Conservation (phyloP, 2,888 invertebrate genomes). For the Xylota sylvarum region DNA sequence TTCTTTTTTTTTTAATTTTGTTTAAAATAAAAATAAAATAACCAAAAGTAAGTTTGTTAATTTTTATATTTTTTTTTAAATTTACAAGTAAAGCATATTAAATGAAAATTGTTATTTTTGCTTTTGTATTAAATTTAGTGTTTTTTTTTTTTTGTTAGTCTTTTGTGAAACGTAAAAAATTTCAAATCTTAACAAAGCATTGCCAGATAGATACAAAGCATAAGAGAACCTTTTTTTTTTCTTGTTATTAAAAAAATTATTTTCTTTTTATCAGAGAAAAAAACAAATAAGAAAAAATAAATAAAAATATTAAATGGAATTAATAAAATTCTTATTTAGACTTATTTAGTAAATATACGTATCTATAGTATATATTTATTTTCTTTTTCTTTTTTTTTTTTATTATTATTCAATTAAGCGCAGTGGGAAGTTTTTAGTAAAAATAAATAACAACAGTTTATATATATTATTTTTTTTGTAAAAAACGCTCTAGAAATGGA, state of each 20-base stretch:
- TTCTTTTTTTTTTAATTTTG: constrained; percentile 20
- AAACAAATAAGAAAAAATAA: constrained; percentile 62
- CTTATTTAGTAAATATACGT: constrained; percentile 78
- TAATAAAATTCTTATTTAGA: constrained; percentile 62
- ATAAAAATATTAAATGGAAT: constrained; percentile 49
- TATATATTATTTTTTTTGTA: constrained; percentile 38
- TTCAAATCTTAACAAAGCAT: constrained; percentile 62
- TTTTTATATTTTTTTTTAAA: constrained; percentile 13
- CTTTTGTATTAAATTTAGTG: constrained; percentile 60
- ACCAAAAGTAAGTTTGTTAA: background rate
- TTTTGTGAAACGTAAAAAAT: constrained; percentile 52
- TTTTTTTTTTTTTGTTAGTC: constrained; percentile 37
- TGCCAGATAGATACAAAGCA: constrained; percentile 76
- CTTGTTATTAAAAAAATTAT: constrained; percentile 24
- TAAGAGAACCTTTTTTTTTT: constrained; percentile 46
- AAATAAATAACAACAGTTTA: constrained; percentile 70
- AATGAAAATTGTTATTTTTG: constrained; percentile 43
- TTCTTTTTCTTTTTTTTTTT: constrained; percentile 62
- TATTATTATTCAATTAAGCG: constrained; percentile 82
- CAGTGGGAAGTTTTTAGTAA: constrained; percentile 84
- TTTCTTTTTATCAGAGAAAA: constrained; percentile 33
- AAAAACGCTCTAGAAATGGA: constrained; percentile 61
- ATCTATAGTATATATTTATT: constrained; percentile 71
- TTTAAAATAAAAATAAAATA: constrained; percentile 7
- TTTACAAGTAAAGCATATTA: constrained; percentile 8